Conservation (phyloP, 2,113 vertebrate genomes). For the Dendrocopos noguchii region DNA sequence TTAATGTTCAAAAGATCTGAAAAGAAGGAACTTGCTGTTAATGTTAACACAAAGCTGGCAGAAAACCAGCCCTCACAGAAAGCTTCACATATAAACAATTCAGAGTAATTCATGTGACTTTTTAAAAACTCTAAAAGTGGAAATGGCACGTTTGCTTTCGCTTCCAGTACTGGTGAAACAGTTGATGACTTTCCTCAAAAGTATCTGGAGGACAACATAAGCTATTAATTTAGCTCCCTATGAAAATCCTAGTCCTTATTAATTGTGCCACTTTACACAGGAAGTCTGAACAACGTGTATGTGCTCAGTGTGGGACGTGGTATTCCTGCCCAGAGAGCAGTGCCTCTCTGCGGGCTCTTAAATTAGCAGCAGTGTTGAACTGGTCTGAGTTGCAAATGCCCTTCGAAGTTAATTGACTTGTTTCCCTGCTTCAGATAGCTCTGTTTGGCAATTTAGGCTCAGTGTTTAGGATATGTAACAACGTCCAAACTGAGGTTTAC, state of each 20-base stretch:
- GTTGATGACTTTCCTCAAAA: constrained; percentile 35
- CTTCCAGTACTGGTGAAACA: constrained; percentile 4
- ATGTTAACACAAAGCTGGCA: constrained; percentile 69
- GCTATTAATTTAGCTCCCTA: background rate
- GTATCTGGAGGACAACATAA: constrained; percentile 3
- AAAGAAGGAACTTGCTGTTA: constrained; percentile 66
- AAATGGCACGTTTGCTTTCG: constrained; percentile 46
- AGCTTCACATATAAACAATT: constrained; percentile 58
- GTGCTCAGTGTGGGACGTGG: background rate
- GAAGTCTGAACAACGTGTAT: background rate
- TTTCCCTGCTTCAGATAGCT: background rate
- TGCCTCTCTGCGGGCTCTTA: background rate
- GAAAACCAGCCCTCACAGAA: constrained; percentile 54
- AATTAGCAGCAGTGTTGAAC: background rate
- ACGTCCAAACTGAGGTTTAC: background rate
- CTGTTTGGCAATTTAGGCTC: background rate
- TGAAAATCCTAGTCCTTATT: background rate
- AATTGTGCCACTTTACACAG: background rate
- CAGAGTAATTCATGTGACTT: constrained; percentile 55
- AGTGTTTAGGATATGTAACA: fast-evolving
- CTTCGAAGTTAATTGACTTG: fast-evolving
- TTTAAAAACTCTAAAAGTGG: constrained; percentile 31
- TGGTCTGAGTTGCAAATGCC: background rate
- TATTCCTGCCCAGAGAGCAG: background rate
- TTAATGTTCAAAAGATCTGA: constrained; percentile 57